These are phyloP conservation scores for Eurytoma californica DNA, from an alignment of 2,888 invertebrate species.

Conservation along the genomic window DNA sequence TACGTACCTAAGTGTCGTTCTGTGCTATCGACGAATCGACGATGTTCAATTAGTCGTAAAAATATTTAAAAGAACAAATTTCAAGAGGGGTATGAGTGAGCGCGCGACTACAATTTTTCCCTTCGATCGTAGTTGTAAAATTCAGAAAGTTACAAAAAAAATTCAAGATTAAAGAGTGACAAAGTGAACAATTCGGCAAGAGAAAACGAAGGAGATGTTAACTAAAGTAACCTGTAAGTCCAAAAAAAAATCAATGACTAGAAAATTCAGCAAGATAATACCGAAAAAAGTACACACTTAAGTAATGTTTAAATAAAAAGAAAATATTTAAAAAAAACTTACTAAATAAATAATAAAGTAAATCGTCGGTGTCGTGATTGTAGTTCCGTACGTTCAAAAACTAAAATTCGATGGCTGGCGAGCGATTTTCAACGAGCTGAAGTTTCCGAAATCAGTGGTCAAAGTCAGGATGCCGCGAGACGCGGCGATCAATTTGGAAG, in stretches of 20 bases:
- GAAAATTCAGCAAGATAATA: conserved; percentile 33
- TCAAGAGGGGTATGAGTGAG: not conserved
- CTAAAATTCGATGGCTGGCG: conserved; percentile 13
- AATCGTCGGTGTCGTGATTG: conserved; percentile 50
- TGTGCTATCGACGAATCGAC: conserved; percentile 46
- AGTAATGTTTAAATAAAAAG: not conserved
- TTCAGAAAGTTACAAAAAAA: not conserved
- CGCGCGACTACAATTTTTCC: not conserved
- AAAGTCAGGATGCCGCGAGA: not conserved
- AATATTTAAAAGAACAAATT: not conserved
- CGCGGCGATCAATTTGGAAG: not conserved
- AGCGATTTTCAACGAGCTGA: too few species aligned
- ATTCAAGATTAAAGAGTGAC: not conserved
- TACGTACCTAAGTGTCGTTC: conserved; percentile 48
- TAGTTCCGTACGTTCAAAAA: conserved; percentile 47
- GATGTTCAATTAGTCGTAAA: conserved; percentile 41
- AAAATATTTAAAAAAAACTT: conserved; percentile 16
- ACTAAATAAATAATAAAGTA: conserved; percentile 12
- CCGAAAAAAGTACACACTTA: conserved; percentile 22
- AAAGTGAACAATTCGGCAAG: not conserved
- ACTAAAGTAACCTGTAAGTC: conserved; percentile 18
- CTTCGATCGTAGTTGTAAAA: not conserved
- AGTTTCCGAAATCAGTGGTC: conserved; percentile 2
- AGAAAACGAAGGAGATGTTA: conserved; percentile 21
- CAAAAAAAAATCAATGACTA: conserved; percentile 34